These are phyloP conservation scores for Apostichopus californicus DNA, from an alignment of 35 echinoderm and acorn worm species.

Conservation along the genomic window DNA sequence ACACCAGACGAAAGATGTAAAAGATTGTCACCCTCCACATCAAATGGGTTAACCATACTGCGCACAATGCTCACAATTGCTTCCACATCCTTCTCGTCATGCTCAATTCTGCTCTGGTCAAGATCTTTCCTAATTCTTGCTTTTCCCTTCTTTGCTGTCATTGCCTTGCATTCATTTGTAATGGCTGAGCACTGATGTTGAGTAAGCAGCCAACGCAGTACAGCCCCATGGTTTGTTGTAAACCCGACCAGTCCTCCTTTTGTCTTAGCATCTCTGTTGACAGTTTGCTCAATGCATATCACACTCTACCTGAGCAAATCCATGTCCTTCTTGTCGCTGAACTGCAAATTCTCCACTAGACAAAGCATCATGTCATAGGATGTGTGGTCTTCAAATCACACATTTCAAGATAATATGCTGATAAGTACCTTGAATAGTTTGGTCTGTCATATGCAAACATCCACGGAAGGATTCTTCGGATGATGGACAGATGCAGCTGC, in stretches of 20 bases:
- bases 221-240: slow-evolving; percentile 29
- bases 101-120: background rate
- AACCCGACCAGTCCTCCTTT: slow-evolving; percentile 35
- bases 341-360: slow-evolving; percentile 47
- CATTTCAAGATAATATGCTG: slow-evolving; percentile 63
- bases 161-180: slow-evolving; percentile 31
- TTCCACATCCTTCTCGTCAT: slow-evolving; percentile 46
- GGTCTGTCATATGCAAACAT: slow-evolving; percentile 64
- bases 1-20: slow-evolving; percentile 42
- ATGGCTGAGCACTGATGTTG: slow-evolving; percentile 15
- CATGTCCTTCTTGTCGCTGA: background rate
- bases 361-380: slow-evolving; percentile 16
- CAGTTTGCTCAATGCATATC: background rate
- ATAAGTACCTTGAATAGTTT: slow-evolving; percentile 60
- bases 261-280: slow-evolving; percentile 44
- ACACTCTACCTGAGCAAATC: background rate
- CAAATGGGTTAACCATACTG: slow-evolving; percentile 54
- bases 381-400: background rate
- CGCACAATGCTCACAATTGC: slow-evolving; percentile 19
- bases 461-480: slow-evolving; percentile 49
- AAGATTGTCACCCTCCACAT: background rate
- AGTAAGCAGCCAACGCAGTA: background rate
- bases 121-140: background rate
- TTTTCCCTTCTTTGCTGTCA: slow-evolving; percentile 15
- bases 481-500: slow-evolving; percentile 61